A percentile compares a stretch with the other conserved stretches of the same genome.
Conservation (phyloP, 2,888 invertebrate species). For the Dromius quadrimaculatus region DNA sequence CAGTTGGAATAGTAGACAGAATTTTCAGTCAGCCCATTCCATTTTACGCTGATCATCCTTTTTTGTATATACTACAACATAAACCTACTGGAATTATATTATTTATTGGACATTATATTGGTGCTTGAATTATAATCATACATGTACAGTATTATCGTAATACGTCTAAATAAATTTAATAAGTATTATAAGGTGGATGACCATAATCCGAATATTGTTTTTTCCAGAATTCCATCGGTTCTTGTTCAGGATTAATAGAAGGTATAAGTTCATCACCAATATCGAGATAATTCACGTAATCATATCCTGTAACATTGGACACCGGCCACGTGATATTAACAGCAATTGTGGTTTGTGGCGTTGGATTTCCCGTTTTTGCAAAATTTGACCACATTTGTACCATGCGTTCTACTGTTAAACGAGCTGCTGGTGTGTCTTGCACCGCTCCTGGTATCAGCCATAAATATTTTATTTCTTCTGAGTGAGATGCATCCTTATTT, state of each 20-base stretch:
- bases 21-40: constrained; percentile 31
- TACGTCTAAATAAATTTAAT: no score
- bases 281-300: constrained; percentile 2
- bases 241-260: constrained; percentile 3
- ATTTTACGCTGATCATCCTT: constrained; percentile 47
- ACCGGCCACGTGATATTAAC: constrained; percentile 19
- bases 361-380: constrained; percentile 28
- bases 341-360: neutral
- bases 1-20: constrained; percentile 41
- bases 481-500: constrained; percentile 7
- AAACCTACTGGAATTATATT: constrained; percentile 32
- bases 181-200: neutral
- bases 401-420: neutral
- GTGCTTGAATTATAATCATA: no score
- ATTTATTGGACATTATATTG: constrained; percentile 39
- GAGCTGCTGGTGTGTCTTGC: neutral
- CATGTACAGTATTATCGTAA: no score
- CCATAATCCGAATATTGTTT: constrained; percentile 19
- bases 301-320: constrained; percentile 5
- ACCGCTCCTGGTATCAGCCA: neutral
- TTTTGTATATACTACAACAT: constrained; percentile 41
- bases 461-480: constrained; percentile 31
- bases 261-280: constrained; percentile 4
- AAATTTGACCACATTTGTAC: constrained; percentile 36
- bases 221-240: constrained; percentile 26